Base-by-base conservation (phyloP, 2,113 vertebrate species). In the Cololabis saira region DNA sequence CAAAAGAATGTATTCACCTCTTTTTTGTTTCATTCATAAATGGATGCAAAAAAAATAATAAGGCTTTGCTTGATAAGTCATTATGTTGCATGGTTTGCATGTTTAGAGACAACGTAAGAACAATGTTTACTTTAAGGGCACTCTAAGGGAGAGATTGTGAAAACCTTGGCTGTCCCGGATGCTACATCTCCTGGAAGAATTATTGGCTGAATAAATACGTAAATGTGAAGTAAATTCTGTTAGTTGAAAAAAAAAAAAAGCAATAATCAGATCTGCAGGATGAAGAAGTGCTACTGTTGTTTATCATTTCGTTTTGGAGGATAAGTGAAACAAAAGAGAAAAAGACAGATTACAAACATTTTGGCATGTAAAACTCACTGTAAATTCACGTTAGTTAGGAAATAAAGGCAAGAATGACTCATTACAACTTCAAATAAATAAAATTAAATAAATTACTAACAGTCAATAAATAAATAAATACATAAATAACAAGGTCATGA, bases 391-490 rank as follows among this genome's bases (percentile, higher is more conserved):
- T 78, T 76, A 70, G 86, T 80, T 85, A 69, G 82, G 83, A 86
- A 76, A 76, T 68, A 82, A 80, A 76, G 58, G 70, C 66, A 14
- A 74, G 51, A 81, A 68, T 71, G 67, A 88, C 81, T 82, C 67
- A 71, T 66, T 70, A 83, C 51, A 71, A 81, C 58, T 71, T 85
- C 51, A 86, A 92, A 91, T 92, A 92, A 93, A 92, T 90, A 84
- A 78, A 81, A 91, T 87, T 88, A 87, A 93, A 93, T 92, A 94
- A 94, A 92, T 93, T 91, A 93, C 82, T 82, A 80, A 89, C 73
- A 87, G 73, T 91, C 70, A 94, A 94, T 94, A 94, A 94, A 94
- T 94, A 94, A 93, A 94, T 93, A 93, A 91, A 93, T 93, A 94
- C 72, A 94, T 94, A 94, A 93, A 93, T 94, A 93, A 91, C 86